Evolutionary conservation across 2,888 invertebrate genomes (phyloP), one percentile per base, ranked within the genome.

Genomic region (Rotaria macrura): DNA sequence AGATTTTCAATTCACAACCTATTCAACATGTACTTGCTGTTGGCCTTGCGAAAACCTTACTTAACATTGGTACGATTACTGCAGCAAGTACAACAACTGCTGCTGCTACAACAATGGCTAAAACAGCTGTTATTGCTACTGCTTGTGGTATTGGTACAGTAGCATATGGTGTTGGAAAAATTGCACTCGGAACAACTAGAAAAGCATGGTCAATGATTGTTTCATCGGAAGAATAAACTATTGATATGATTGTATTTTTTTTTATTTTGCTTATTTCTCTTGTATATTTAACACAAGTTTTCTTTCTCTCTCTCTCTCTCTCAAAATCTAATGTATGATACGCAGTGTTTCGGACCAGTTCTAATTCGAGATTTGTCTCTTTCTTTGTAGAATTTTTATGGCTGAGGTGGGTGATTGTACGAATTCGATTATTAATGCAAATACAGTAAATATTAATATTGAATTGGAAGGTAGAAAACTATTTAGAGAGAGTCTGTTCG

Each of bases 41-140:
- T 12, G 43, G 43, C 34, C 12, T 79, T 25, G 43, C 43, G 4
- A 79, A 43, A 79, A 79, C 79, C 4, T 79, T 79, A 17, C 43
- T 14, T 25, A 25, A 23, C 43, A 10, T 43, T 5, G 40, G 79
- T 79, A 40, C 79, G 43, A 43, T 43, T n/a, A n/a, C 79, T 25
- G 79, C 79, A 12, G n/a, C 43, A n/a, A 25, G 43, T n/a, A 79
- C 79, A 12, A 43, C 43, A 25, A 79, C 79, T 43, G 43, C 20
- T 25, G 79, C 79, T 43, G 79, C 40, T 25, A 43, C 79, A 79
- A 79, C 43, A 43, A 79, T 79, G 79, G 79, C 79, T n/a, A 79
- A 79, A 79, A 79, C 79, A 43, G 79, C 79, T 10, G 4, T 43
- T 5, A 25, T 79, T 3, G 79, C 79, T n/a, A 79, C 79, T 14